These are phyloP conservation scores for Eclectus roratus DNA, from an alignment of 2,113 vertebrate species.

Conservation along the genomic window DNA sequence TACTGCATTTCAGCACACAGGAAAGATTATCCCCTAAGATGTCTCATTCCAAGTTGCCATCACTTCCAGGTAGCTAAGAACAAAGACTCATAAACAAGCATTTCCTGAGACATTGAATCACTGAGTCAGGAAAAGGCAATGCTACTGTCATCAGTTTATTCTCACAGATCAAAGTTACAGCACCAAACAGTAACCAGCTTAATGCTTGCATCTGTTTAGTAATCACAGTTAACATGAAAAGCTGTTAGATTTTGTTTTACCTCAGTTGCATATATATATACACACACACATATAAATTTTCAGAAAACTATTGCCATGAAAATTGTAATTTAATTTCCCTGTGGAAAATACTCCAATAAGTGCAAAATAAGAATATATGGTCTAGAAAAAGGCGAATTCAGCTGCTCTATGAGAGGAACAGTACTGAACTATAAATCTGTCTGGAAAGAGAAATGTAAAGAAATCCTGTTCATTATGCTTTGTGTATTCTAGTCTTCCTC, in stretches of 20 bases:
- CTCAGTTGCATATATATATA: neutral
- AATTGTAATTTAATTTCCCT: neutral
- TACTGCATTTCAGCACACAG: neutral
- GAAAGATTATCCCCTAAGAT: neutral
- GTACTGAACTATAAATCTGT: neutral
- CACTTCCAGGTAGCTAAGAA: neutral
- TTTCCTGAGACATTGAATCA: neutral
- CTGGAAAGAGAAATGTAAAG: neutral
- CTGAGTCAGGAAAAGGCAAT: neutral
- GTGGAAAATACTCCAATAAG: neutral
- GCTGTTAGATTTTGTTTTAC: neutral
- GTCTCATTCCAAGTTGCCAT: neutral
- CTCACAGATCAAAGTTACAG: neutral
- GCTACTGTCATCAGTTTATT: neutral
- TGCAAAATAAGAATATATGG: neutral
- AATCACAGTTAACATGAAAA: neutral
- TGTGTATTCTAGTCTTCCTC: neutral
- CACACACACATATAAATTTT: neutral
- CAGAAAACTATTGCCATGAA: neutral
- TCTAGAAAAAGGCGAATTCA: neutral
- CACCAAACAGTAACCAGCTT: neutral
- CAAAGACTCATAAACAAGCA: neutral
- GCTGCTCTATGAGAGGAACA: neutral
- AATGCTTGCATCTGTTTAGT: neutral
- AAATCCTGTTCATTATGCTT: neutral